Conservation (phyloP, 2,888 invertebrate genomes). For the Leucoptera coffeella region DNA sequence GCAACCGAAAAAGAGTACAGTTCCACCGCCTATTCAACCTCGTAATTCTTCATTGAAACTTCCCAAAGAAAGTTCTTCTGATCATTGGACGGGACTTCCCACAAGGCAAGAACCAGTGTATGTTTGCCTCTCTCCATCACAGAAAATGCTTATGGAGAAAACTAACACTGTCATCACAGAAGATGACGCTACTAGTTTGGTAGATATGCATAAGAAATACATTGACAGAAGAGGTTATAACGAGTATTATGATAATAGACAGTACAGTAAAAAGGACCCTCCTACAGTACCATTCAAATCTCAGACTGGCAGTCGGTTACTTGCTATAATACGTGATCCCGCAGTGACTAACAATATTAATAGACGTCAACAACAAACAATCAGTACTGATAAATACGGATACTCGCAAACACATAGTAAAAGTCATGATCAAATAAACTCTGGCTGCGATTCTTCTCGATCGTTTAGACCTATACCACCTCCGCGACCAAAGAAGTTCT, state of each 20-base stretch:
- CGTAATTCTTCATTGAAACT: slow-evolving; percentile 35
- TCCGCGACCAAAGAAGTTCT: slow-evolving; percentile 28
- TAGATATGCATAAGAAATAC: slow-evolving; percentile 66
- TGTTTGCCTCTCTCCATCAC: slow-evolving; percentile 68
- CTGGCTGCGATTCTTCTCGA: slow-evolving; percentile 9
- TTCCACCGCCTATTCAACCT: slow-evolving; percentile 35
- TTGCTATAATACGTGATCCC: slow-evolving; percentile 58
- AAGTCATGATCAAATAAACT: slow-evolving; percentile 9
- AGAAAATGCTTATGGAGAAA: slow-evolving; percentile 55
- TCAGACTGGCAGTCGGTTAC: slow-evolving; percentile 52
- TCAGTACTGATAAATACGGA: slow-evolving; percentile 9
- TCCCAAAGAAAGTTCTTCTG: slow-evolving; percentile 25
- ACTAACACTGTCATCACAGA: slow-evolving; percentile 38
- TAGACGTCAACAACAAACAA: slow-evolving; percentile 13
- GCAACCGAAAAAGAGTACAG: slow-evolving; percentile 12
- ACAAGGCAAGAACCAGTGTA: slow-evolving; percentile 55
- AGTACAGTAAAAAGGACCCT: slow-evolving; percentile 10
- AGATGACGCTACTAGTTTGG: slow-evolving; percentile 54
- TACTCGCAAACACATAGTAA: slow-evolving; percentile 10
- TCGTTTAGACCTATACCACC: slow-evolving; percentile 30
- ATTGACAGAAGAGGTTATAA: slow-evolving; percentile 58
- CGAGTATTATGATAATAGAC: slow-evolving; percentile 17
- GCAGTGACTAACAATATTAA: slow-evolving; percentile 23
- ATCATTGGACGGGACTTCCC: slow-evolving; percentile 57
- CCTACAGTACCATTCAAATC: slow-evolving; percentile 33